Evolutionary conservation across 92 coral and sea anemone genomes (phyloP).

Genomic region (Umimayanthus chanpuru): DNA sequence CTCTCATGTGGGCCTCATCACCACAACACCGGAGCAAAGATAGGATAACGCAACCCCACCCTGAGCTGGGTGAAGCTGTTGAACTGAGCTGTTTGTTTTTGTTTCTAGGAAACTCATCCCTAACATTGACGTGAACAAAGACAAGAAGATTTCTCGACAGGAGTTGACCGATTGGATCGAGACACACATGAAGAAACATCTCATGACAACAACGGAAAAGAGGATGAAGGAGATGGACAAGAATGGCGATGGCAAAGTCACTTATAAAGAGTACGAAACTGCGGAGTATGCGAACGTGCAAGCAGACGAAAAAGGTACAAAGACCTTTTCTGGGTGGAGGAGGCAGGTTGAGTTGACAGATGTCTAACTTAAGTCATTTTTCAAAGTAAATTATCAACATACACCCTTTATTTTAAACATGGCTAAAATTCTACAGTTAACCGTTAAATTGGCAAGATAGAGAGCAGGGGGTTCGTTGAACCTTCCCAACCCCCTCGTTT

Average conservation of each 20-base stretch:
- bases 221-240: constrained; percentile 71
- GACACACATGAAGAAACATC: constrained; percentile 75
- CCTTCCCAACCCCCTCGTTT: too few relatives aligned
- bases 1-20: too few relatives aligned
- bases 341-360: too few relatives aligned
- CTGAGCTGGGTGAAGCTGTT: neutral
- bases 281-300: constrained; percentile 33
- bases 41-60: neutral
- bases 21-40: neutral
- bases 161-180: constrained; percentile 80
- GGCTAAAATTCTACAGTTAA: too few relatives aligned
- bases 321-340: neutral
- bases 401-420: too few relatives aligned
- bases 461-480: too few relatives aligned
- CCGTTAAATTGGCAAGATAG: too few relatives aligned
- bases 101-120: constrained; percentile 61
- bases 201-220: constrained; percentile 42
- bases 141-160: constrained; percentile 66
- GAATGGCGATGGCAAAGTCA: constrained; percentile 74
- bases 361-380: neutral
- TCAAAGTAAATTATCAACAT: too few relatives aligned
- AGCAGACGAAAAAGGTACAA: constrained; percentile 34
- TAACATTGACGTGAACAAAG: constrained; percentile 71
- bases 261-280: constrained; percentile 65
- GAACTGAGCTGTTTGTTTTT: neutral